phyloP scores from a whole-genome alignment of 2,888 invertebrate genomes.

The Drosophila emarginata region DNA sequence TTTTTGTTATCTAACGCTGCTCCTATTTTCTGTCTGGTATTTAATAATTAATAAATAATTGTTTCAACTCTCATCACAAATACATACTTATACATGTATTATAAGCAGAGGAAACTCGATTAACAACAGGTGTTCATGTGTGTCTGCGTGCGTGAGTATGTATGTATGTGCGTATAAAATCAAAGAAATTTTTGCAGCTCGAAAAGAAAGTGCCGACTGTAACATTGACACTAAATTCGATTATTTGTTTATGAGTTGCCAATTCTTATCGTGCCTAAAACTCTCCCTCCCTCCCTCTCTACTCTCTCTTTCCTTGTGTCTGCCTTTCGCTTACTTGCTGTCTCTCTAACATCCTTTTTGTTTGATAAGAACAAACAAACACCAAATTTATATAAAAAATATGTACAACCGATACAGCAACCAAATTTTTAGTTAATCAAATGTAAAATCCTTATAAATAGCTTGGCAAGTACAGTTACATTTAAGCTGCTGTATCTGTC shows the following conservation, averaged over 20 bases:
- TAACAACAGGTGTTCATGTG: slow-evolving; percentile 39
- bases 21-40: not conserved
- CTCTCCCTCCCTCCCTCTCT: not conserved
- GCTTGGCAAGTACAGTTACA: slow-evolving; percentile 31
- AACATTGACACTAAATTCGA: slow-evolving; percentile 14
- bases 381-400: slow-evolving; percentile 11
- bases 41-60: not conserved
- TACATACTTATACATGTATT: not conserved
- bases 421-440: slow-evolving; percentile 29
- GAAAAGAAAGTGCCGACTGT: slow-evolving; percentile 41
- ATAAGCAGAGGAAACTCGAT: slow-evolving; percentile 7
- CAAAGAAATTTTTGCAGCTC: slow-evolving; percentile 26
- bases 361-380: slow-evolving; percentile 24
- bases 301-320: not conserved
- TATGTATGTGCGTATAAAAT: not conserved
- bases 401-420: slow-evolving; percentile 11
- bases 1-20: not conserved
- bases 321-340: not conserved
- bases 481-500: not conserved
- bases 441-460: slow-evolving; percentile 4
- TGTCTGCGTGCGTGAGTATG: not conserved
- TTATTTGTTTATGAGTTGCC: slow-evolving; percentile 6
- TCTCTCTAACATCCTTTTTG: not conserved
- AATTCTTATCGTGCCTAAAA: not conserved
- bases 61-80: not conserved